phyloP scores from a whole-genome alignment of 2,113 vertebrate genomes.

The Willisornis vidua region DNA sequence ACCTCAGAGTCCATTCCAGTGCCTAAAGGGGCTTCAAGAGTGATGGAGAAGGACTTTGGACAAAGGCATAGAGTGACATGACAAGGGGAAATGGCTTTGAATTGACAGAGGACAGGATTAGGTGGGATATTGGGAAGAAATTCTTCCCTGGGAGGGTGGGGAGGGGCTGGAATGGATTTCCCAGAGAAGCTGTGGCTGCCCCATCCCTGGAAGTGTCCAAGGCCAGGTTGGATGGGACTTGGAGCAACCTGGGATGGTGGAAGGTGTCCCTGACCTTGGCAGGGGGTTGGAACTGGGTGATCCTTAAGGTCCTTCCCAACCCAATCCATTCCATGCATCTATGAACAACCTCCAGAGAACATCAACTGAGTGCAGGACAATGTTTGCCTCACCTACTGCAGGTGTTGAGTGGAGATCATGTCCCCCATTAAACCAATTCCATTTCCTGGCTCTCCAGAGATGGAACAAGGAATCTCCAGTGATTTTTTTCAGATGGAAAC shows the following conservation, averaged over 20 bases:
- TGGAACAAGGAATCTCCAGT: neutral
- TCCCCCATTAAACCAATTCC: neutral
- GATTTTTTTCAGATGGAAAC: neutral
- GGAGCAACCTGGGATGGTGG: neutral
- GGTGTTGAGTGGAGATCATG: neutral
- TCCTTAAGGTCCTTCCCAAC: neutral
- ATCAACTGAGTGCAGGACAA: accelerated
- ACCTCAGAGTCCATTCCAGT: neutral
- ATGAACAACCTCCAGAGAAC: neutral
- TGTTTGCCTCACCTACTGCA: neutral
- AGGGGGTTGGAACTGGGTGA: neutral
- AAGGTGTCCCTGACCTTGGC: neutral
- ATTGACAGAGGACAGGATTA: neutral
- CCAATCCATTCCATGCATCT: neutral
- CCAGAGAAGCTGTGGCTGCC: neutral
- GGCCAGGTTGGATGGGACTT: accelerated
- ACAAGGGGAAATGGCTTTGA: neutral
- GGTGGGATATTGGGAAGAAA: neutral
- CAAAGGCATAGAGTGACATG: neutral
- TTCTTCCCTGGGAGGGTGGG: neutral
- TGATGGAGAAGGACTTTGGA: neutral
- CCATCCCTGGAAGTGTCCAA: neutral
- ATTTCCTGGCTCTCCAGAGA: neutral
- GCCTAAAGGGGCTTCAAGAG: neutral
- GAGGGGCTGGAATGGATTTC: neutral